These are phyloP conservation scores for Semnornis frantzii DNA, from an alignment of 2,113 vertebrate genomes.

Conservation along the genomic window DNA sequence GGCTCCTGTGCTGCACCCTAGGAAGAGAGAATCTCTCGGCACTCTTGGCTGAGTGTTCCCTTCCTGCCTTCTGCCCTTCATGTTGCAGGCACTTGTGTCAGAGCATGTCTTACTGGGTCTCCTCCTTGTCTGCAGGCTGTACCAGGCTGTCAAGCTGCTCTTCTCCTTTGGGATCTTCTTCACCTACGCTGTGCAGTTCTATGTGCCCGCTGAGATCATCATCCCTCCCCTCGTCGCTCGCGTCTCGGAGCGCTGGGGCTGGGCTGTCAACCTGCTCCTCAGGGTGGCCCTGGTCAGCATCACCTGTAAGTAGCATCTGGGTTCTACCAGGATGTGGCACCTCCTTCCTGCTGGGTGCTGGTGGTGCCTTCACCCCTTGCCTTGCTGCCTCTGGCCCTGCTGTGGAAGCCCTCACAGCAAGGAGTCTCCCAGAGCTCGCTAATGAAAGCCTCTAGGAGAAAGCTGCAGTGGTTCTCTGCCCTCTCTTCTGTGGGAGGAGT, in stretches of 20 bases:
- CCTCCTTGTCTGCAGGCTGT: slow-evolving; percentile 79
- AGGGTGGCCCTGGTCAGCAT: slow-evolving; percentile 82
- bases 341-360: not conserved
- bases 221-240: slow-evolving; percentile 79
- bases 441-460: not conserved
- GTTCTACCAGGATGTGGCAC: rapidly evolving
- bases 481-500: not conserved
- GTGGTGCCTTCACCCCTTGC: rapidly evolving
- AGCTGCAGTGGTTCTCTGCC: not conserved
- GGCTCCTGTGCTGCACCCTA: no score
- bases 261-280: slow-evolving; percentile 79
- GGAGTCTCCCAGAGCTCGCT: not conserved
- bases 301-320: slow-evolving; percentile 86
- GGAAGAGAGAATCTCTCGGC: no score
- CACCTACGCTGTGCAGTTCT: slow-evolving; percentile 95
- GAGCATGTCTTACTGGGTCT: not conserved
- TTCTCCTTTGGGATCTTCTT: slow-evolving; percentile 94
- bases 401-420: not conserved
- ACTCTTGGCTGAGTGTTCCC: not conserved
- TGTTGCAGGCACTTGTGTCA: not conserved
- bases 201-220: slow-evolving; percentile 92
- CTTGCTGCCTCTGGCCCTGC: not conserved
- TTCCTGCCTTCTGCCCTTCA: not conserved
- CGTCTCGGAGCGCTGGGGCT: slow-evolving; percentile 74
- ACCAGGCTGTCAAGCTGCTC: slow-evolving; percentile 93